Evolutionary conservation across 2,113 vertebrate species (phyloP).

Genomic region (Egretta garzetta): DNA sequence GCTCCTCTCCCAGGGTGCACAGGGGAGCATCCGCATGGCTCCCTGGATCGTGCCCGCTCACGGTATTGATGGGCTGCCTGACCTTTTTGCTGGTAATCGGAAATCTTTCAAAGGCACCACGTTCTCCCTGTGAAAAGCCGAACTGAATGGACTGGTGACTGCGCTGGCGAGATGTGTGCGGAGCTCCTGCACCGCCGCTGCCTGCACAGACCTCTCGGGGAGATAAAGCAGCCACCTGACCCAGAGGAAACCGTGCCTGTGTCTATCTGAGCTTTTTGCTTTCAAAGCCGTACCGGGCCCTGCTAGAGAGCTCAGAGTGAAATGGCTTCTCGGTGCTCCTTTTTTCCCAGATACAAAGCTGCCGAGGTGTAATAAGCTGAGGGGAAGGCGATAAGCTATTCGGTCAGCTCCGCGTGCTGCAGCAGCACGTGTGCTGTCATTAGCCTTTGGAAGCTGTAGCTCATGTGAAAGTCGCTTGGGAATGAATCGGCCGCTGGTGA

Average conservation of each 20-base stretch:
- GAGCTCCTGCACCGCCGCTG: not conserved
- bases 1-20: not conserved
- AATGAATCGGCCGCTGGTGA: not conserved
- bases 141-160: not conserved
- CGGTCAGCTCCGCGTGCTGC: not conserved
- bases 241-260: not conserved
- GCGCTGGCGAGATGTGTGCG: not conserved
- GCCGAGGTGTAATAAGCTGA: not conserved
- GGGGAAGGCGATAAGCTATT: constrained; percentile 14
- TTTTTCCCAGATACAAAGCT: not conserved
- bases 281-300: not conserved
- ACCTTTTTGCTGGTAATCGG: not conserved
- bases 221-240: not conserved
- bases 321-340: not conserved
- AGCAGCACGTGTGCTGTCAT: not conserved
- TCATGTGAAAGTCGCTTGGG: not conserved
- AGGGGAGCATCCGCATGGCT: accelerated
- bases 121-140: not conserved
- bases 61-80: not conserved
- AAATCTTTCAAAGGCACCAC: not conserved
- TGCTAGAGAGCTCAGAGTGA: not conserved
- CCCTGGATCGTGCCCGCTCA: accelerated
- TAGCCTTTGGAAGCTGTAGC: not conserved
- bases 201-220: not conserved
- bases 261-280: not conserved